Base-by-base conservation (phyloP, 2,888 invertebrate species). In the Cataglyphis cursor region DNA sequence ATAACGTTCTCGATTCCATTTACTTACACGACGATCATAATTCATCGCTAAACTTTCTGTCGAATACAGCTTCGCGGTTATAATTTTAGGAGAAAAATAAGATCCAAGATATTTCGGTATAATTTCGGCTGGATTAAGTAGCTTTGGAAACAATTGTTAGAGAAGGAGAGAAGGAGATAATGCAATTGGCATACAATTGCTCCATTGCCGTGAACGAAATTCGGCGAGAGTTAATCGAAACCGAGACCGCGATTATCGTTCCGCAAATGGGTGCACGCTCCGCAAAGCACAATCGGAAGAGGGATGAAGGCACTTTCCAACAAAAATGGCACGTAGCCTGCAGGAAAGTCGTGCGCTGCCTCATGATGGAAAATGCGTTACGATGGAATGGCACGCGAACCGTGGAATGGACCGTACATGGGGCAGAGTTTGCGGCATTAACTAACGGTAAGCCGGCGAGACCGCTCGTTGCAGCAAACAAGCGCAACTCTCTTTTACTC, bases 311-410 rank as follows among this genome's bases (percentile, higher is more conserved):
- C 82, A 89, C 84, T 90, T 84, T 57, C 62, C 80, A 82, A 83
- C 84, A 87, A 80, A 80, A 80, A 80, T 80, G 59, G 78, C 78
- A 80, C 78, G 78, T 80, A 80, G 78, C 59, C 59, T 81, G 64
- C 59, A 68, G 85, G 84, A 28, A 76, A 81, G 87, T 64, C 85
- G 72, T 38, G 64, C 21, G 51, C 68, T 48, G 85, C 64, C 78
- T 78, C 76, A 86, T 87, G 92, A 90, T 92, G 91, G 92, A 91
- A 90, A 92, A 92, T 91, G 89, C 92, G 90, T 91, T 89, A 91
- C 89, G 88, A 89, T 90, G 85, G 88, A 91, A 87, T 86, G 87
- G 83, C 90, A 86, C 92, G 91, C 88, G 88, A 91, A 81, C 85
- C 66, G 57, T 4, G 86, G 89, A 90, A 91, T 91, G 90, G 89